These are phyloP conservation scores for Schizaphis graminum DNA, from an alignment of 2,888 invertebrate species.

Conservation along the genomic window DNA sequence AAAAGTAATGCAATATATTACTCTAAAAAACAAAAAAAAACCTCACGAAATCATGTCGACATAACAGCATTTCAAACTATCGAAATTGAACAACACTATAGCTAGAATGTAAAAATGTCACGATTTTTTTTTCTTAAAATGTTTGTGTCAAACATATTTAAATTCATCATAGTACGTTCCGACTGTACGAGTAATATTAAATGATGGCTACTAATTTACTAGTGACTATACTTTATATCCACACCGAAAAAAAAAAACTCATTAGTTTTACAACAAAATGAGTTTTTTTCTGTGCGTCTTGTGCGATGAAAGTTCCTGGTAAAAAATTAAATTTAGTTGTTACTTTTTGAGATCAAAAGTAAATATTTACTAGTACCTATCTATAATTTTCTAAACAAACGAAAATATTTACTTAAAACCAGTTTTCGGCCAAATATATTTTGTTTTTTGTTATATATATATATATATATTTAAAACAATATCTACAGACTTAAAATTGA, in stretches of 20 bases:
- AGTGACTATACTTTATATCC: neutral
- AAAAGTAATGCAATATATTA: neutral
- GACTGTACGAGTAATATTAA: neutral
- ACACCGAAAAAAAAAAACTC: too few relatives aligned
- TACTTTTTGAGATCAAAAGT: neutral
- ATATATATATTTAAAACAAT: neutral
- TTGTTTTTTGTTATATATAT: neutral
- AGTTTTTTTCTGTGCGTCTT: neutral
- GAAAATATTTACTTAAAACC: neutral
- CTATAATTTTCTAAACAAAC: neutral
- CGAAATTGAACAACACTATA: neutral
- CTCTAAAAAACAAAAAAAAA: neutral
- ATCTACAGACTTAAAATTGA: neutral
- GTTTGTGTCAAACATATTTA: neutral
- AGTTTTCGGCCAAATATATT: neutral
- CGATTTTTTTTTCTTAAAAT: neutral
- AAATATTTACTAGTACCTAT: neutral
- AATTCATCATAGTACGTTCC: neutral
- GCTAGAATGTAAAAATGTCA: neutral
- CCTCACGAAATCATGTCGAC: neutral
- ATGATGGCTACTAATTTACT: neutral
- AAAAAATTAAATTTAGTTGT: neutral
- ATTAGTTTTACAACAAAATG: neutral
- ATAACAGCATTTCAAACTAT: neutral
- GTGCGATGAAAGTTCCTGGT: neutral